Conservation (phyloP, 2,797 vertebrate genomes). For the Paedocypris micromegethes region DNA sequence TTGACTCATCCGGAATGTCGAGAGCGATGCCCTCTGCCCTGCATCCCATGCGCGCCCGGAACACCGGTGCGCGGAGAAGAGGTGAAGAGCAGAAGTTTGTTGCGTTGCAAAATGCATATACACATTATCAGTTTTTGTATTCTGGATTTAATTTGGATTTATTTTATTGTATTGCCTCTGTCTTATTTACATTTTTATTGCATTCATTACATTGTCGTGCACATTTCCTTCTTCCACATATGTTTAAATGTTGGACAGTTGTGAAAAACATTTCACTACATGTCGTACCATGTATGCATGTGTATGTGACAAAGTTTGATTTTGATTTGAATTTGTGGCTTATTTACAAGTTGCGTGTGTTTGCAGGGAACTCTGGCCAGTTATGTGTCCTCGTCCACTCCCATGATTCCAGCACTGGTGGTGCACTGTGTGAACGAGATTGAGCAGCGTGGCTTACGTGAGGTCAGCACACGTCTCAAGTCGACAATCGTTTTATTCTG, state of each 20-base stretch:
- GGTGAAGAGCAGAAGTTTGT: slow-evolving; percentile 58
- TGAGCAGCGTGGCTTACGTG: slow-evolving; percentile 86
- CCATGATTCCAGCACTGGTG: slow-evolving; percentile 91
- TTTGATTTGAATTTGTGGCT: not conserved
- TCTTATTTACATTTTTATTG: too few species aligned
- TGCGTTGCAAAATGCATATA: too few species aligned
- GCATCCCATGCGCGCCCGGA: slow-evolving; percentile 78
- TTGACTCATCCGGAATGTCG: slow-evolving; percentile 90
- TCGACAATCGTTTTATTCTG: too few species aligned
- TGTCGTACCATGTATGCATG: too few species aligned
- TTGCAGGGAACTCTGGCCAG: slow-evolving; percentile 82
- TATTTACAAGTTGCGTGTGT: not conserved
- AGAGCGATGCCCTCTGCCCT: slow-evolving; percentile 90
- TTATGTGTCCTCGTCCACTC: slow-evolving; percentile 79
- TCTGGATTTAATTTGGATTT: too few species aligned
- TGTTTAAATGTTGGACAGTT: too few species aligned
- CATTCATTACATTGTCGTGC: too few species aligned
- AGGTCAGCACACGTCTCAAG: slow-evolving; percentile 68
- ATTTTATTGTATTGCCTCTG: too few species aligned
- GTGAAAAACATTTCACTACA: too few species aligned
- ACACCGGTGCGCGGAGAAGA: slow-evolving; percentile 85
- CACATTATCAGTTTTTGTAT: too few species aligned
- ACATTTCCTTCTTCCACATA: too few species aligned
- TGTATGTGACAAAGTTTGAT: too few species aligned
- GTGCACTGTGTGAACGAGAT: slow-evolving; percentile 95